Evolutionary conservation across 2,797 vertebrate genomes (phyloP).

Genomic region (Crocodylus rhombifer): DNA sequence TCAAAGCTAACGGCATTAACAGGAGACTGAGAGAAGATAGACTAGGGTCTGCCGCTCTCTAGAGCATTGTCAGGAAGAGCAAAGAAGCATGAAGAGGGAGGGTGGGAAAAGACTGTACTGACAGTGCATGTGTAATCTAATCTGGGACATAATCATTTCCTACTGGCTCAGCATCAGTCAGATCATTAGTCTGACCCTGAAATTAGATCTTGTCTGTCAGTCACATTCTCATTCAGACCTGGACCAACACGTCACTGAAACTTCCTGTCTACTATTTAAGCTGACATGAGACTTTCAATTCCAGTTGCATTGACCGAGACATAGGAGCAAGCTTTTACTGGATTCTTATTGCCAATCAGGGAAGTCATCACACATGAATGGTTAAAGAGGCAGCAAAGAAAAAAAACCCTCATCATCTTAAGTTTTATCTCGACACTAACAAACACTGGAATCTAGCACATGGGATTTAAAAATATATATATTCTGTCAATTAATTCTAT

Average conservation of each 20-base stretch:
- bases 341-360: conserved; percentile 54
- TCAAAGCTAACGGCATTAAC: neutral
- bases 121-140: neutral
- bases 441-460: conserved; percentile 38
- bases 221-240: conserved; percentile 42
- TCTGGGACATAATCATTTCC: conserved; percentile 27
- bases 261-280: conserved; percentile 33
- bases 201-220: conserved; percentile 45
- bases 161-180: conserved; percentile 48
- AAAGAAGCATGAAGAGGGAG: neutral
- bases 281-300: conserved; percentile 54
- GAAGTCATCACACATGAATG: conserved; percentile 40
- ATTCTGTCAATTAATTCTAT: neutral
- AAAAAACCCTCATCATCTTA: neutral
- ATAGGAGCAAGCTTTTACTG: conserved; percentile 56
- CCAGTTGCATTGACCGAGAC: conserved; percentile 40
- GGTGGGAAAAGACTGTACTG: neutral
- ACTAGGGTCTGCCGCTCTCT: neutral
- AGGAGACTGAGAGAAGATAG: neutral
- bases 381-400: conserved; percentile 67
- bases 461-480: neutral
- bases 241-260: conserved; percentile 5
- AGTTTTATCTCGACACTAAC: neutral
- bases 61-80: neutral
- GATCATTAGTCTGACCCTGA: conserved; percentile 7